phyloP scores from a whole-genome alignment of 2,888 invertebrate genomes.

The Drosophila subquinaria region DNA sequence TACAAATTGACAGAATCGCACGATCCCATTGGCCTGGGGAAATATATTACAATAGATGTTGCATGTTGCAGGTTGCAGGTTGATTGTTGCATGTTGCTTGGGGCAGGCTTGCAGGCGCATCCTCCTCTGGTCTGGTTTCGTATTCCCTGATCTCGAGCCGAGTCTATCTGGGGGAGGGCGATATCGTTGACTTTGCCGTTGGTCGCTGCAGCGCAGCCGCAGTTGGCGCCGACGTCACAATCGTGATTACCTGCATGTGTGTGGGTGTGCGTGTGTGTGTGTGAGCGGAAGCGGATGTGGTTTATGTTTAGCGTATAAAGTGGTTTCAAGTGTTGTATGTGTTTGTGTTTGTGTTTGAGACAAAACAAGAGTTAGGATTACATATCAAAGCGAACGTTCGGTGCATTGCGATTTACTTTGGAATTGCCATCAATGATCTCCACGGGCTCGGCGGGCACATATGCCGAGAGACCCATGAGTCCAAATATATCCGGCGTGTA shows the following conservation, averaged over 20 bases:
- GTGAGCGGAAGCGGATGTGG: constrained; percentile 25
- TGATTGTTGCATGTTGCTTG: constrained; percentile 3
- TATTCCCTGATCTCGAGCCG: constrained; percentile 18
- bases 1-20: constrained; percentile 3
- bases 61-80: constrained; percentile 4
- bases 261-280: constrained; percentile 25
- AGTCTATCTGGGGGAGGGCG: constrained; percentile 80
- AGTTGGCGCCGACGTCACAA: constrained; percentile 77
- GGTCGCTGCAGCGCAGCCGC: constrained; percentile 60
- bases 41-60: constrained; percentile 70
- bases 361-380: constrained; percentile 50
- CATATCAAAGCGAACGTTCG: constrained; percentile 48
- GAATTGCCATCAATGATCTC: constrained; percentile 88
- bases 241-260: constrained; percentile 77
- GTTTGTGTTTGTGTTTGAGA: constrained; percentile 41
- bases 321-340: constrained; percentile 1
- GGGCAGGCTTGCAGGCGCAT: constrained; percentile 6
- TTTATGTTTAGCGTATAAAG: constrained; percentile 1
- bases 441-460: constrained; percentile 87
- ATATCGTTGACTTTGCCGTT: constrained; percentile 73
- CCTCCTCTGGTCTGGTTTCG: constrained; percentile 5
- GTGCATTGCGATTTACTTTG: constrained; percentile 86
- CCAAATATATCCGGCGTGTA: constrained; percentile 86
- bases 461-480: constrained; percentile 86
- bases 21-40: constrained; percentile 28